phyloP scores from a whole-genome alignment of 2,888 invertebrate genomes.

The Hydraecia micacea region DNA sequence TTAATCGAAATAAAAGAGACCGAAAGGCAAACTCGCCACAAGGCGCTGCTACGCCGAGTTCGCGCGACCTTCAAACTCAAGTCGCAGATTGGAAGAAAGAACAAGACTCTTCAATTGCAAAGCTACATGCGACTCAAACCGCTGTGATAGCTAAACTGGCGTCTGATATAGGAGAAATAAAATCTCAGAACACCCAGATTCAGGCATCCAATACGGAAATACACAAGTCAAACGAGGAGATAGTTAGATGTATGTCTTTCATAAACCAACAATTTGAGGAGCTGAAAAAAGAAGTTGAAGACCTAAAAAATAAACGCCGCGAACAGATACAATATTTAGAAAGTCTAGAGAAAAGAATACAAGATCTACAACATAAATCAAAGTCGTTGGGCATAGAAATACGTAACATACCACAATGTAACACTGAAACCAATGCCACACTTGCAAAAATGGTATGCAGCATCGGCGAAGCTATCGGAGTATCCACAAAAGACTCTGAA shows the following conservation, averaged over 20 bases:
- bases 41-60: not conserved
- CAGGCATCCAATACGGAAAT: not conserved
- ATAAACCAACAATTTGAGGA: not conserved
- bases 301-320: not conserved
- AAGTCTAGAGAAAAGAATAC: not conserved
- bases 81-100: not conserved
- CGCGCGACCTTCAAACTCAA: not conserved
- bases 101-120: not conserved
- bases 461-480: not conserved
- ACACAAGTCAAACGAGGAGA: constrained; percentile 5
- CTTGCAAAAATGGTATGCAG: not conserved
- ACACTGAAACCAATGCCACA: not conserved
- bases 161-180: not conserved
- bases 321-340: not conserved
- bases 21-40: not conserved
- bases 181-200: not conserved
- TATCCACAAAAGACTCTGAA: not conserved
- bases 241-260: not conserved
- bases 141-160: not conserved
- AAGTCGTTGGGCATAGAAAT: not conserved
- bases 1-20: not conserved
- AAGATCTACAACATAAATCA: not conserved
- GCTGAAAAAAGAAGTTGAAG: not conserved
- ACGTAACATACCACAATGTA: not conserved
- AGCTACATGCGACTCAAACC: not conserved